phyloP scores from a whole-genome alignment of 2,888 invertebrate genomes.

The Cosmopolites sordidus region DNA sequence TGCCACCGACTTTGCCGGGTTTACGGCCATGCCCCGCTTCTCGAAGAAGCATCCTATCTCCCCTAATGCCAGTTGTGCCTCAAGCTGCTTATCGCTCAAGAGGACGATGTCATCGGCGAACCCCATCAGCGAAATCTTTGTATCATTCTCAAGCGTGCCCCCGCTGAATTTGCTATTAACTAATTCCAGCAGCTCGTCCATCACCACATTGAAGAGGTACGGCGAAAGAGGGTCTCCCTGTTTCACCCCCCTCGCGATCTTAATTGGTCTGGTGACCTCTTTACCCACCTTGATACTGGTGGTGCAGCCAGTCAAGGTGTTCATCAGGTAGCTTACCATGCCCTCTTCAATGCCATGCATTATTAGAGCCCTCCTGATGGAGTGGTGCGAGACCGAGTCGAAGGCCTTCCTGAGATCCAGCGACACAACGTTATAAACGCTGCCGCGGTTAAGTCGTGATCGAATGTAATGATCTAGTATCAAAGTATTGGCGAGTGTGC shows the following conservation, averaged over 20 bases:
- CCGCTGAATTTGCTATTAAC: background rate
- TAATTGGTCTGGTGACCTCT: slow-evolving; percentile 15
- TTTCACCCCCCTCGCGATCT: slow-evolving; percentile 35
- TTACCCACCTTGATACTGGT: slow-evolving; percentile 19
- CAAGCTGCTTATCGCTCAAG: background rate
- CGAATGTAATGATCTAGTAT: slow-evolving; percentile 31
- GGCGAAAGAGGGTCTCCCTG: slow-evolving; percentile 40
- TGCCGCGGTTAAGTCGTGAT: background rate
- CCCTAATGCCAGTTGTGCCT: too few relatives aligned
- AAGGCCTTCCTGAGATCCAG: slow-evolving; percentile 30
- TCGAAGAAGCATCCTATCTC: too few relatives aligned
- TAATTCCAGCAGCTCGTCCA: too few relatives aligned
- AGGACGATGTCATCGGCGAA: slow-evolving; percentile 1
- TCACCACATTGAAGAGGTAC: slow-evolving; percentile 31
- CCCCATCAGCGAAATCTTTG: background rate
- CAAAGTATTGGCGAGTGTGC: slow-evolving; percentile 41
- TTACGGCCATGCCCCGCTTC: too few relatives aligned
- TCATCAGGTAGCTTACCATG: slow-evolving; percentile 6
- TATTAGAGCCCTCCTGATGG: slow-evolving; percentile 23
- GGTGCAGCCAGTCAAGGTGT: background rate
- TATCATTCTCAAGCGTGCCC: background rate
- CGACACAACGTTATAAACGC: slow-evolving; percentile 15
- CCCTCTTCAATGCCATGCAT: slow-evolving; percentile 16
- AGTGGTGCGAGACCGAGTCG: slow-evolving; percentile 28
- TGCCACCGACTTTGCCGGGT: too few relatives aligned